Conservation (phyloP, 1,140 invertebrate species). For the Meloidogyne exigua region DNA sequence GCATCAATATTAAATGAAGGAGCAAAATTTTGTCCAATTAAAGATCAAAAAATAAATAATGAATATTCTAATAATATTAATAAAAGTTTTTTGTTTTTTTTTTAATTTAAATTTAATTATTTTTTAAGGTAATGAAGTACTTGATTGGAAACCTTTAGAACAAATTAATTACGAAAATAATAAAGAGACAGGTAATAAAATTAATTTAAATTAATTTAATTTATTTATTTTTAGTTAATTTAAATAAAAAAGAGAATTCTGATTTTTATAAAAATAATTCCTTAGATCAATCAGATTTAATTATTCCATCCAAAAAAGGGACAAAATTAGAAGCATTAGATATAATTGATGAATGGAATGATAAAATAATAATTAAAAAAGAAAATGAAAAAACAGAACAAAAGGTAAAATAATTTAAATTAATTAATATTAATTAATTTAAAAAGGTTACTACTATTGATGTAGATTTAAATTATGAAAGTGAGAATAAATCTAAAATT, state of each 20-base stretch:
- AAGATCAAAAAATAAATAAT: neutral
- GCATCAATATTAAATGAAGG: constrained; percentile 8
- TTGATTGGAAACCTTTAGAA: constrained; percentile 5
- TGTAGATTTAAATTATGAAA: neutral
- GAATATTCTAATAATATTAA: too few relatives aligned
- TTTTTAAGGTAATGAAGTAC: neutral
- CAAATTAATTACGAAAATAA: neutral
- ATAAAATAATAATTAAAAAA: neutral
- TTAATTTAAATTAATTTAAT: neutral
- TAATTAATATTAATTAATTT: constrained; percentile 1
- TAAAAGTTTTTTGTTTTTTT: neutral
- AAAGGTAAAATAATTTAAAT: neutral
- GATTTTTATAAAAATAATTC: neutral
- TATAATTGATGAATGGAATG: constrained; percentile 21
- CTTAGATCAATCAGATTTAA: neutral
- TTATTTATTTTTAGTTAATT: neutral
- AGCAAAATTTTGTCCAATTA: neutral
- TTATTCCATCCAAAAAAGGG: neutral
- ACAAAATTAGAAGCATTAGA: constrained; percentile 17
- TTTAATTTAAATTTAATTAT: too few relatives aligned
- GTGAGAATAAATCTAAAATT: neutral
- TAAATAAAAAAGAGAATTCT: neutral
- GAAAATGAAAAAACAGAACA: neutral
- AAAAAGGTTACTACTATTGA: neutral
- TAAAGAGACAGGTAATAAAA: neutral